A percentile compares a stretch with the other conserved stretches of the same genome.
These are phyloP conservation scores for Hydrochoerus hydrochaeris DNA, from an alignment of 2,113 vertebrate genomes.

Conservation along the genomic window DNA sequence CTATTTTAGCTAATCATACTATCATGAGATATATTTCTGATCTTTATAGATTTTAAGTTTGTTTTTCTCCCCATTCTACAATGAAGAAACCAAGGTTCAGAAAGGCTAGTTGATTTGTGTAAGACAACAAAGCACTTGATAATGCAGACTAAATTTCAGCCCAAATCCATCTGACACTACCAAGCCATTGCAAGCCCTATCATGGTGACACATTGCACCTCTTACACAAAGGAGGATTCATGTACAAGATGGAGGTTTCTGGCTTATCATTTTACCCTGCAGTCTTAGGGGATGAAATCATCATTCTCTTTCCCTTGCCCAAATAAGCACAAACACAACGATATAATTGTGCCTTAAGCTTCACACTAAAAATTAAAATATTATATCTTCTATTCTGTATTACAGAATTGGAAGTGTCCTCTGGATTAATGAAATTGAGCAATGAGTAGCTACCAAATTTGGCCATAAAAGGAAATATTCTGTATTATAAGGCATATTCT, in stretches of 20 bases:
- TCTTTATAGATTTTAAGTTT: background rate
- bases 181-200: background rate
- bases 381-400: no score
- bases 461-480: no score
- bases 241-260: background rate
- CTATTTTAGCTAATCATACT: background rate
- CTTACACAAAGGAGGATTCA: background rate
- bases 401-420: no score
- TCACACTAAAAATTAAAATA: background rate
- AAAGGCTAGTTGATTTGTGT: background rate
- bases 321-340: background rate
- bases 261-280: background rate
- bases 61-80: background rate
- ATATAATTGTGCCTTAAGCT: constrained; percentile 32
- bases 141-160: background rate
- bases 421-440: no score
- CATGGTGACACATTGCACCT: background rate
- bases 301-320: background rate
- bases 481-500: constrained; percentile 35
- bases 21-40: background rate
- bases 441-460: no score
- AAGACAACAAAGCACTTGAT: background rate
- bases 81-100: background rate
- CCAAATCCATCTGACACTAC: background rate
- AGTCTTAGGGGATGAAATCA: background rate